These are phyloP conservation scores for Microtus montanus DNA, from an alignment of 2,113 vertebrate genomes.

Conservation along the genomic window DNA sequence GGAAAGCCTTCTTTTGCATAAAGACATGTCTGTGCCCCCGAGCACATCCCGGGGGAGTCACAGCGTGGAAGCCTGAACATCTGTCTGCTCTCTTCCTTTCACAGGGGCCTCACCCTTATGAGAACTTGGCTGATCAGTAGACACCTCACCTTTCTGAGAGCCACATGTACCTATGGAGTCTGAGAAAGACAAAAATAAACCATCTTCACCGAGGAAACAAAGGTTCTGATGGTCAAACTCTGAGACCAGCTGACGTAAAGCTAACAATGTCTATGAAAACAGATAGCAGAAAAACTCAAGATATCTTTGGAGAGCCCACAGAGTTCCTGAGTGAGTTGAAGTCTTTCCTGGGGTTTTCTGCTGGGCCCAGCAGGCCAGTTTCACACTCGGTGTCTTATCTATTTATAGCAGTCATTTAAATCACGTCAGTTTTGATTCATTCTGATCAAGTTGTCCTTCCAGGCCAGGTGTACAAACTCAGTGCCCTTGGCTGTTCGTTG, in stretches of 20 bases:
- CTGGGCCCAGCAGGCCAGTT: conserved; percentile 1
- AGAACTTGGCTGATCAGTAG: conserved; percentile 65
- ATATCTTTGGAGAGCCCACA: conserved; percentile 69
- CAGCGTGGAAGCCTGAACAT: conserved; percentile 65
- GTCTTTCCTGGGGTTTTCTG: conserved; percentile 59
- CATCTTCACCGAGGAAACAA: conserved; percentile 69
- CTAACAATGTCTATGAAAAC: conserved; percentile 64
- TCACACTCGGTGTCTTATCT: conserved; percentile 70
- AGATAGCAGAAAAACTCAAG: conserved; percentile 50
- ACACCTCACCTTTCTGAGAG: conserved; percentile 61
- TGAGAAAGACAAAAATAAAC: conserved; percentile 69
- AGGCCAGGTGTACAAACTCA: conserved; percentile 39
- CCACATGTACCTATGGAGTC: conserved; percentile 49
- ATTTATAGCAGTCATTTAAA: conserved; percentile 36
- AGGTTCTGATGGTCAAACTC: conserved; percentile 58
- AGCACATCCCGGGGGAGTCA: conserved; percentile 59
- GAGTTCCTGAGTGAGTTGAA: conserved; percentile 53
- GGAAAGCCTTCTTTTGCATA: conserved; percentile 75
- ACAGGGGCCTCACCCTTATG: conserved; percentile 42
- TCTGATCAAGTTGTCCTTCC: conserved; percentile 14
- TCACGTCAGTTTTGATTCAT: conserved; percentile 28
- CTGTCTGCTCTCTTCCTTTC: conserved; percentile 57
- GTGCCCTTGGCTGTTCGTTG: not conserved
- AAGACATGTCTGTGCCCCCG: conserved; percentile 80
- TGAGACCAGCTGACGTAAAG: conserved; percentile 55